Evolutionary conservation across 1,140 invertebrate genomes (phyloP).

Genomic region (Plectus sambesii): DNA sequence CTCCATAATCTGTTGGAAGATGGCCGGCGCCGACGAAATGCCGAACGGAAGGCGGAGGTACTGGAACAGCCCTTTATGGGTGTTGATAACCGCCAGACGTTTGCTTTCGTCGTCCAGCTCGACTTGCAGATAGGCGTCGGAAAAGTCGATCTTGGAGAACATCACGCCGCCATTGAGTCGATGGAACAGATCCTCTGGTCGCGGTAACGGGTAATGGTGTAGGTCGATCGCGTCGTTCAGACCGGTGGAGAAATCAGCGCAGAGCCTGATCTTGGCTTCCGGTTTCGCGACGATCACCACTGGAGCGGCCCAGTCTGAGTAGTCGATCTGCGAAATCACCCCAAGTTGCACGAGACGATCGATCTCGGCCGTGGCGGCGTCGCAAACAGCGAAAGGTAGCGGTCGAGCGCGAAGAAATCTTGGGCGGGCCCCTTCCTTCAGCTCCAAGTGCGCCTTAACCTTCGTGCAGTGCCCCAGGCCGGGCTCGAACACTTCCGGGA

Average conservation of each 20-base stretch:
- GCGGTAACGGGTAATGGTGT: constrained; percentile 31
- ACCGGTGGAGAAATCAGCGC: constrained; percentile 42
- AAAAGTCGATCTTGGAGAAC: constrained; percentile 41
- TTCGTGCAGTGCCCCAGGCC: constrained; percentile 16
- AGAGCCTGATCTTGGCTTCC: constrained; percentile 45
- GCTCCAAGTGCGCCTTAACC: constrained; percentile 12
- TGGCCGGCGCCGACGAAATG: constrained; percentile 48
- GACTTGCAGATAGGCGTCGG: constrained; percentile 30
- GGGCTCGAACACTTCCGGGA: constrained; percentile 6
- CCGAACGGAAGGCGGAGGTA: constrained; percentile 48
- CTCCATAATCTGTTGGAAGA: constrained; percentile 51
- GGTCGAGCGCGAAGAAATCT: constrained; percentile 11
- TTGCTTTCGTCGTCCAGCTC: constrained; percentile 30
- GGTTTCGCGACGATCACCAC: constrained; percentile 47
- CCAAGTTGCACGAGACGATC: constrained; percentile 30
- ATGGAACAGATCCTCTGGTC: constrained; percentile 36
- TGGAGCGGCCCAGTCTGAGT: constrained; percentile 47
- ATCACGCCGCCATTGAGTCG: constrained; percentile 25
- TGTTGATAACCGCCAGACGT: constrained; percentile 21
- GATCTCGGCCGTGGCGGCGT: constrained; percentile 2
- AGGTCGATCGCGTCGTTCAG: constrained; percentile 31
- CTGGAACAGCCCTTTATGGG: constrained; percentile 24
- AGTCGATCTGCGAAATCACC: constrained; percentile 42
- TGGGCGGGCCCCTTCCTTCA: constrained; percentile 5
- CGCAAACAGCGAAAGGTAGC: constrained; percentile 6